Base-by-base conservation (phyloP, 1,140 invertebrate species). In the Halotydeus destructor region DNA sequence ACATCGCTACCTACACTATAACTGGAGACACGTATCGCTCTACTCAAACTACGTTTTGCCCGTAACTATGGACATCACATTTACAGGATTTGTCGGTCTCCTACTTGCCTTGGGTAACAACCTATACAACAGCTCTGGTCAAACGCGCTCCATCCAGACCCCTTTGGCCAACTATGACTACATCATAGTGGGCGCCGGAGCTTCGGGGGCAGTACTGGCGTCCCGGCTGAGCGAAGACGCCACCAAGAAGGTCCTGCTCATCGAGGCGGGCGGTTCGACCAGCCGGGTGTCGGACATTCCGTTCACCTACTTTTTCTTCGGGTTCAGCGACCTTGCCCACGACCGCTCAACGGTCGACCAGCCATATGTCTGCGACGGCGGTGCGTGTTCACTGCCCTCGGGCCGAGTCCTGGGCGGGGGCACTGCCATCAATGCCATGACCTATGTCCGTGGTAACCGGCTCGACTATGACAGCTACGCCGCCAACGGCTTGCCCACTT, bases 391-490 rank as follows among this genome's bases (percentile, higher is more conserved):
- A 45, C 11, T 55, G 52, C 47, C 55, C 55, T 16, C 48, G 56
- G 53, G 49, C 3, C 44, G 45, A 38, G 45, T 42, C 16, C 14
- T 61, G 47, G 69, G 68, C 9, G 88, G 88, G 12, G 79, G 79
- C 26, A 85, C 80, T 34, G 82, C 86, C 0, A 68, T 94, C 0
- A 94, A 94, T 57, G 82, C 81, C 0, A 82, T 96, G 86, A 69
- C 91, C 0, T 93, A 93, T 56, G 74, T 93, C 4, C 63, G 88
- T 43, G 88, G 88, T 0, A 89, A 94, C 62, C 70, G 72, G 43
- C 63, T 72, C 3, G 86, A 94, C 56, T 96, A 73, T 53, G 80
- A 94, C 57, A 68, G 79, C 38, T 96, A 86, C 86, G 78, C 77
- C 26, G 64, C 65, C 0, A 69, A 83, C 30, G 86, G 88, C 0